Conservation (phyloP, 2,797 vertebrate genomes). For the Peromyscus nudipes region DNA sequence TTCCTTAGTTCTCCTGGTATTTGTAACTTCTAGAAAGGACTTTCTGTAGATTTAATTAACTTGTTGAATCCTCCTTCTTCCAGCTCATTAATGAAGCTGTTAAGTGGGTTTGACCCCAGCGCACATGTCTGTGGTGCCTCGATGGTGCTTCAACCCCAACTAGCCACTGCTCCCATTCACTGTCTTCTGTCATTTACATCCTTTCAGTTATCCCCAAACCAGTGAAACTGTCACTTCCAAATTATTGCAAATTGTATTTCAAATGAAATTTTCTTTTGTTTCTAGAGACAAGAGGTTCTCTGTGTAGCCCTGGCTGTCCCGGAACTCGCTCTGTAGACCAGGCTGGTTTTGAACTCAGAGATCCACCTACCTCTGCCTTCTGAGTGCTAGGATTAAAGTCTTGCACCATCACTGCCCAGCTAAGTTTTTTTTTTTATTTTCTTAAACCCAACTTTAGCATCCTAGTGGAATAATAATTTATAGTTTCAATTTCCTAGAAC, state of each 20-base stretch:
- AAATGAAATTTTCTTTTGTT: conserved; percentile 46
- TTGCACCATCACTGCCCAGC: neutral
- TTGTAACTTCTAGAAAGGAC: conserved; percentile 71
- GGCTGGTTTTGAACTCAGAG: neutral
- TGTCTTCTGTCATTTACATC: conserved; percentile 44
- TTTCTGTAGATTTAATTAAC: conserved; percentile 82
- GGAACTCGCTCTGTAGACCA: neutral
- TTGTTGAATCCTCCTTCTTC: conserved; percentile 66
- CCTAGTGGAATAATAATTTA: conserved; percentile 31
- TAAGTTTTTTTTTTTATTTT: neutral
- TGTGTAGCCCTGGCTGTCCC: neutral
- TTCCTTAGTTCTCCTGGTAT: conserved; percentile 76
- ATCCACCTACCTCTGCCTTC: neutral
- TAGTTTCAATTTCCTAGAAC: conserved; percentile 60
- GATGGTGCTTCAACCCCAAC: conserved; percentile 72
- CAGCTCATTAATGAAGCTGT: conserved; percentile 77
- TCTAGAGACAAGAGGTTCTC: neutral
- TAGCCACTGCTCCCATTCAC: conserved; percentile 49
- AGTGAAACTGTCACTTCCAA: conserved; percentile 29
- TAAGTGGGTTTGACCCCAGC: conserved; percentile 69
- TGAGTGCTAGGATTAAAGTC: neutral
- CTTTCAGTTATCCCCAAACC: neutral
- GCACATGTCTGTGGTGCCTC: conserved; percentile 51
- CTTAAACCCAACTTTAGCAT: conserved; percentile 42
- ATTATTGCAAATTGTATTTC: conserved; percentile 55